Conservation (phyloP, 2,113 vertebrate species). For the Seriola dumerili region DNA sequence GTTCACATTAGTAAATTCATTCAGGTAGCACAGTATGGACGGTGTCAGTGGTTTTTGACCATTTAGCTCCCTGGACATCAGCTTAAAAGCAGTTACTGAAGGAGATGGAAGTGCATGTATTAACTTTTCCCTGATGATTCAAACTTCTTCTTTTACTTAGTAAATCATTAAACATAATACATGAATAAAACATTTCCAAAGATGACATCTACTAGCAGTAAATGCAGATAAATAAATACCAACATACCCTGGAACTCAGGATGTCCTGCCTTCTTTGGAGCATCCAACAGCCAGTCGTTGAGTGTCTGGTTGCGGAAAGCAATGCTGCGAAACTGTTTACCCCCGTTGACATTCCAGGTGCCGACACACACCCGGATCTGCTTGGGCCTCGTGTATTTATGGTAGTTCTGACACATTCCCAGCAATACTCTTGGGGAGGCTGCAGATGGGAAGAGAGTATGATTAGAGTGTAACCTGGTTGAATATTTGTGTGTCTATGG, state of each 20-base stretch:
- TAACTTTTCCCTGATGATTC: too few species aligned
- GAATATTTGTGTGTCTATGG: neutral
- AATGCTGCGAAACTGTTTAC: conserved; percentile 98
- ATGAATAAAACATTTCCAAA: neutral
- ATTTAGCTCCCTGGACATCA: too few species aligned
- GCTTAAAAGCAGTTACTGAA: neutral
- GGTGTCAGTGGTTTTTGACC: too few species aligned
- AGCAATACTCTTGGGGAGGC: conserved; percentile 95
- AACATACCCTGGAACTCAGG: conserved; percentile 93
- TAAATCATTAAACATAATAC: too few species aligned
- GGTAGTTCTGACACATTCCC: conserved; percentile 96
- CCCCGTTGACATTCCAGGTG: conserved; percentile 98
- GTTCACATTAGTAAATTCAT: too few species aligned
- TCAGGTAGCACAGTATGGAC: too few species aligned
- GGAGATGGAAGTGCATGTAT: neutral
- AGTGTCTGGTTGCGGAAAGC: conserved; percentile 98
- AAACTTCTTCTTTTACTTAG: too few species aligned
- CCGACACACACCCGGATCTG: conserved; percentile 92
- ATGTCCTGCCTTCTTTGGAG: conserved; percentile 91
- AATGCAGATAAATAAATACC: neutral
- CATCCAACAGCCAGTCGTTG: conserved; percentile 97
- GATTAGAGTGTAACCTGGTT: conserved; percentile 1
- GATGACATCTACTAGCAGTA: neutral
- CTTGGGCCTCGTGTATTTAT: conserved; percentile 93
- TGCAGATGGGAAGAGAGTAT: conserved; percentile 62